phyloP scores from a whole-genome alignment of 2,888 invertebrate genomes.

The Anodontia alba region DNA sequence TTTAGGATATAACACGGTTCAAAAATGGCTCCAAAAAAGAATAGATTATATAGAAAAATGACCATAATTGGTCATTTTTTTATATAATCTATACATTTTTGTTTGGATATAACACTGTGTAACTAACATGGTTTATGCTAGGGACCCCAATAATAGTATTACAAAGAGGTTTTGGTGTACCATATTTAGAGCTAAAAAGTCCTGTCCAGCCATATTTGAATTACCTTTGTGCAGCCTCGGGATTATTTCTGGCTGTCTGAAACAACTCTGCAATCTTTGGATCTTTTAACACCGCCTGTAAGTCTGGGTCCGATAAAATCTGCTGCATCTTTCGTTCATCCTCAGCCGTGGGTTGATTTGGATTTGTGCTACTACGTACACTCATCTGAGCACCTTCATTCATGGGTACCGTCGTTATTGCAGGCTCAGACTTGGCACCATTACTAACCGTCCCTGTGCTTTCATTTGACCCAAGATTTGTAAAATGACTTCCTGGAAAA shows the following conservation, averaged over 20 bases:
- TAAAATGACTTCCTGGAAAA: conserved; percentile 78
- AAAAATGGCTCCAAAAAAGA: too few species aligned
- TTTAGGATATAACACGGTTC: too few species aligned
- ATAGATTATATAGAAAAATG: too few species aligned
- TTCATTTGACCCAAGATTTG: conserved; percentile 61
- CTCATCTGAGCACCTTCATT: conserved; percentile 60
- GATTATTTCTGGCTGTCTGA: conserved; percentile 71
- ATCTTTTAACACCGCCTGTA: conserved; percentile 74
- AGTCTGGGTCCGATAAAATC: conserved; percentile 72
- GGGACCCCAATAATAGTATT: too few species aligned
- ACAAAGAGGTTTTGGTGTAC: too few species aligned
- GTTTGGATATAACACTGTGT: too few species aligned
- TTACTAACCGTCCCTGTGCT: conserved; percentile 1
- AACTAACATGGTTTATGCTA: too few species aligned
- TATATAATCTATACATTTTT: too few species aligned
- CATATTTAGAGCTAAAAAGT: too few species aligned
- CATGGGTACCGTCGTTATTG: conserved; percentile 23
- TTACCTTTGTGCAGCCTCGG: conserved; percentile 79
- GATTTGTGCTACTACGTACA: conserved; percentile 67
- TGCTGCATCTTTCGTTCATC: conserved; percentile 72
- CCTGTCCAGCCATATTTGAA: too few species aligned
- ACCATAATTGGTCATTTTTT: too few species aligned
- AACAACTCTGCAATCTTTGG: conserved; percentile 76
- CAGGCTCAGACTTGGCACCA: conserved; percentile 11
- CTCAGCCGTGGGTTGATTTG: conserved; percentile 62